Base-by-base conservation (phyloP, 1,140 invertebrate genomes). In the Physella acuta region DNA sequence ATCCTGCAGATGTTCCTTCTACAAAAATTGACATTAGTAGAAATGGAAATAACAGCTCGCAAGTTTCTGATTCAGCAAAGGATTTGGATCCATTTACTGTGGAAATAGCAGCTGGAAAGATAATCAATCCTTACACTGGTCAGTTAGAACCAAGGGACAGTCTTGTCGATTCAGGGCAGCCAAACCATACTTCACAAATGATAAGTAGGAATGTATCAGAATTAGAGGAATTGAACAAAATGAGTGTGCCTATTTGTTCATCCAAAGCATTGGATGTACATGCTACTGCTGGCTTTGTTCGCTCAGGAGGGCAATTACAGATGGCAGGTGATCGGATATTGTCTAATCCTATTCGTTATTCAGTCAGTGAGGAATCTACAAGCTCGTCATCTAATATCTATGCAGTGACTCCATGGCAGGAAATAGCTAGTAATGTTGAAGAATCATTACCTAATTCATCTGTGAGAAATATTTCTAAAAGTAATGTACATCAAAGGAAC, bases 111-210 rank as follows among this genome's bases (percentile, higher is more conserved):
- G 75, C 74, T 71, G 80, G 92, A 78, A 92, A 92, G 86, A 88
- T 94, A 2, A 92, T 94, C 37, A 95, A 94, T 87, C 93, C 93
- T 3, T 87, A 93, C 71, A 94, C 93, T 4, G 93, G 93, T 17
- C 89, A 92, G 73, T 82, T 95, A 75, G 93, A 95, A 81, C 91
- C 91, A 0, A 90, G 92, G 58, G 81, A 83, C 62, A 67, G 70
- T 75, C 52, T 71, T 60, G 68, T 74, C 56, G 79, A 81, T 59
- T 71, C 67, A 39, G 78, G 74, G 75, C 78, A 76, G 52, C 39
- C 49, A 51, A 51, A 64, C 44, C 37, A 37, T 66, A 52, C 64
- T 30, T 37, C 52, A 16, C 64, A 66, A 17, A 66, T 68, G n/a
- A 24, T 68, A 33, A 56, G 36, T 14, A 39, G 33, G 37, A 68